Evolutionary conservation across 2,797 vertebrate genomes (phyloP).

Genomic region (Enteromius fasciolatus): DNA sequence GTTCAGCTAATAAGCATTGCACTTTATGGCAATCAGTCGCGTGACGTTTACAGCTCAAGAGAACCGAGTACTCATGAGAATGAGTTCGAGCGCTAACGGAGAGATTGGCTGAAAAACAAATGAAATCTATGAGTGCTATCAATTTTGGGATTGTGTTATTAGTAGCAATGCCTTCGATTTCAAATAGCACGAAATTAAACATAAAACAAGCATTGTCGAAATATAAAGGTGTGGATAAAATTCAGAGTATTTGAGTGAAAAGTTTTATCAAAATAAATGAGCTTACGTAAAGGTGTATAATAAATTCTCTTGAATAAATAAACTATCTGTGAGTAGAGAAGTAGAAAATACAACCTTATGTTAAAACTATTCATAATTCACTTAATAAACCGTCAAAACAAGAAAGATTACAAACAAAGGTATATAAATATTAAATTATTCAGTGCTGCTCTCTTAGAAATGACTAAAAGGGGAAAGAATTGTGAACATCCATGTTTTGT

Average conservation of each 20-base stretch:
- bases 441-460: neutral
- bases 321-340: slow-evolving; percentile 22
- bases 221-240: neutral
- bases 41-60: neutral
- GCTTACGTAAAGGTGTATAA: neutral
- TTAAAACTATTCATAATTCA: neutral
- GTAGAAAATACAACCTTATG: slow-evolving; percentile 19
- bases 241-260: neutral
- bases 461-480: neutral
- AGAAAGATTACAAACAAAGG: neutral
- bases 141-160: neutral
- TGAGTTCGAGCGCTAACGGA: neutral
- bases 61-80: neutral
- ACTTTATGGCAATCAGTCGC: neutral
- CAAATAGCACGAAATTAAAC: neutral
- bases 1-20: neutral
- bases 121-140: neutral
- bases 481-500: neutral
- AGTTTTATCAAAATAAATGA: slow-evolving; percentile 15
- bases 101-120: neutral
- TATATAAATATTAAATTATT: neutral
- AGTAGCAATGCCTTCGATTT: neutral
- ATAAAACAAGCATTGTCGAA: neutral
- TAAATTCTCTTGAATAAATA: slow-evolving; percentile 13
- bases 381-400: neutral